Evolutionary conservation across 2,113 vertebrate species (phyloP), one percentile per base, ranked within the genome.

Genomic region (Poecilia latipinna): DNA sequence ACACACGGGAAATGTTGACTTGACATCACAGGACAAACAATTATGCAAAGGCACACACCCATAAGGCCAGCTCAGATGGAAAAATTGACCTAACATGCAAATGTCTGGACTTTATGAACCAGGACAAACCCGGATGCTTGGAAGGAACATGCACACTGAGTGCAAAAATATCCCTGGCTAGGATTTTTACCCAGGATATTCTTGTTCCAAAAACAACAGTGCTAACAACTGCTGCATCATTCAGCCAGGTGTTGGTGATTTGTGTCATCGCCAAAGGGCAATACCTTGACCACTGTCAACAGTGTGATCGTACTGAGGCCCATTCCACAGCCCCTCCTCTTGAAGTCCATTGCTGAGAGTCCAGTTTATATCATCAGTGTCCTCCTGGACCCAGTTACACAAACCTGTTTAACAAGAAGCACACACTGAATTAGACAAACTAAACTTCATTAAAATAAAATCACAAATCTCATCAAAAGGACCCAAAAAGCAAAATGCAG

Each of bases 271-370:
- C 44, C 60, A 68, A 6, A 1, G 10, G 4, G 63, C 12, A 26
- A 39, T 90, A 95, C 94, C 94, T 86, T 93, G 37, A 29, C 87
- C 68, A 78, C 93, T 94, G 63, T 68, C 89, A 61, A 91, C 8
- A 31, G 91, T 94, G 62, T 94, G 93, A 81, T 95, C 94, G 77
- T 93, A 94, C 39, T 77, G 75, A 42, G 93, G 94, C 76, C 93
- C 93, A 67, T 90, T 71, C 88, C 75, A 91, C 13, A 87, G 87
- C 10, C 5, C 26, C 10, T 85, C 78, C 63, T 88, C 75, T 17
- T 91, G 63, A 74, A 86, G 62, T 65, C 92, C 94, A 26, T 4
- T 78, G 61, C 78, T 90, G 29, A 82, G 89, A 57, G 63, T 84
- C 94, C 94, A 95, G 67, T 93, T 79, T 4, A 87, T 65, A 44